Conservation (phyloP, 2,113 vertebrate species). For the Nesospiza acunhae region DNA sequence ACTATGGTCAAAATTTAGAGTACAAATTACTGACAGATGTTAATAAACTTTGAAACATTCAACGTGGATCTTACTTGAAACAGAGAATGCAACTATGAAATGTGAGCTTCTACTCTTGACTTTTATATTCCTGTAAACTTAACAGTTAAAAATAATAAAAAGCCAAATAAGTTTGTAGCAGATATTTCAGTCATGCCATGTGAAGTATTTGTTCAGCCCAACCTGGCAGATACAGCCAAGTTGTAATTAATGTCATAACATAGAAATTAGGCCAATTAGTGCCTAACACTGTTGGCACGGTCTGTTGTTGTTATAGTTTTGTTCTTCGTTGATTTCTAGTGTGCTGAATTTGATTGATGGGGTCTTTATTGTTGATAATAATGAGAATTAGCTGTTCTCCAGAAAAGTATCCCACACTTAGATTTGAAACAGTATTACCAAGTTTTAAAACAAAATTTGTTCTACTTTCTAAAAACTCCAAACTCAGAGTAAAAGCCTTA, state of each 20-base stretch:
- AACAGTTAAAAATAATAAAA: neutral
- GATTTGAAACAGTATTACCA: neutral
- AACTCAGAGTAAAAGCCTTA: neutral
- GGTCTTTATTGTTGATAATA: neutral
- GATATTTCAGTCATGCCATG: neutral
- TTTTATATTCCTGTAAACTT: neutral
- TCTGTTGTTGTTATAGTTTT: neutral
- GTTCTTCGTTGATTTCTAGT: neutral
- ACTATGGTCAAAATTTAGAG: neutral
- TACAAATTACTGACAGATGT: neutral
- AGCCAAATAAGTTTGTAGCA: neutral
- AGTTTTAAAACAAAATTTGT: neutral
- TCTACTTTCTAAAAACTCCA: neutral
- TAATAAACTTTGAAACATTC: neutral
- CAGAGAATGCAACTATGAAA: neutral
- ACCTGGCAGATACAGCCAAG: neutral
- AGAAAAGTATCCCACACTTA: neutral
- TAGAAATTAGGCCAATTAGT: neutral
- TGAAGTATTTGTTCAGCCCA: neutral
- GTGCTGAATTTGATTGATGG: neutral
- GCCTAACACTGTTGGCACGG: neutral
- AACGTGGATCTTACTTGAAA: neutral
- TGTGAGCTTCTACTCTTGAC: neutral
- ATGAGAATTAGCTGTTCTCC: neutral
- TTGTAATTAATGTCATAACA: neutral